phyloP scores from a whole-genome alignment of 2,888 invertebrate genomes.

The Cryptophagus acutangulus region DNA sequence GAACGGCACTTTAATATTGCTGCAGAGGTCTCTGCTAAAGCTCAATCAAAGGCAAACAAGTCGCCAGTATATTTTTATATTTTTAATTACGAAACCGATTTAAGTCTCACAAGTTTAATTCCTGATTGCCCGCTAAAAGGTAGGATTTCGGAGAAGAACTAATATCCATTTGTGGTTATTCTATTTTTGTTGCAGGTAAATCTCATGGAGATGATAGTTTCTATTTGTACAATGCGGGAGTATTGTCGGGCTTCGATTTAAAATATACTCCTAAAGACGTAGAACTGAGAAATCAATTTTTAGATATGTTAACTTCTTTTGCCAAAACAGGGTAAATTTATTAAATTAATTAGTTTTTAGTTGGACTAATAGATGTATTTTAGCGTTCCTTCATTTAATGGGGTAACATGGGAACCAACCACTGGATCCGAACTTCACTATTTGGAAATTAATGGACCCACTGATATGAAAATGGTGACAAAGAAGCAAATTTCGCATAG shows the following conservation, averaged over 20 bases:
- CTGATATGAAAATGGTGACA: constrained; percentile 46
- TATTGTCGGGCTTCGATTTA: constrained; percentile 12
- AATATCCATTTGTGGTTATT: not conserved
- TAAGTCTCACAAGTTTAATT: not conserved
- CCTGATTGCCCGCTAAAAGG: no score
- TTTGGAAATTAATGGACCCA: constrained; percentile 50
- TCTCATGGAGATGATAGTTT: constrained; percentile 18
- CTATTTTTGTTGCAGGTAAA: constrained; percentile 12
- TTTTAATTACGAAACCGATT: not conserved
- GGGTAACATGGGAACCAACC: constrained; percentile 49
- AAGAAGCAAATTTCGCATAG: constrained; percentile 51
- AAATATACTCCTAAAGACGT: no score
- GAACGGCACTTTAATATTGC: constrained; percentile 57
- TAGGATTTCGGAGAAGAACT: not conserved
- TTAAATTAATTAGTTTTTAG: not conserved
- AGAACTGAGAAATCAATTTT: constrained; percentile 15
- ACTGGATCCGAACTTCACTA: constrained; percentile 46
- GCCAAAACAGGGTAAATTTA: constrained; percentile 16
- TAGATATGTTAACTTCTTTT: constrained; percentile 19
- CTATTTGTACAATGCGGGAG: not conserved
- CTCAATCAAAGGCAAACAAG: constrained; percentile 51
- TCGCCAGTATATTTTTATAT: constrained; percentile 51
- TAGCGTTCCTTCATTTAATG: constrained; percentile 48
- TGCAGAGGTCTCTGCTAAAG: constrained; percentile 52
- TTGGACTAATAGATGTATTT: no score